Base-by-base conservation (phyloP, 2,797 vertebrate genomes). In the Halcyon badia region DNA sequence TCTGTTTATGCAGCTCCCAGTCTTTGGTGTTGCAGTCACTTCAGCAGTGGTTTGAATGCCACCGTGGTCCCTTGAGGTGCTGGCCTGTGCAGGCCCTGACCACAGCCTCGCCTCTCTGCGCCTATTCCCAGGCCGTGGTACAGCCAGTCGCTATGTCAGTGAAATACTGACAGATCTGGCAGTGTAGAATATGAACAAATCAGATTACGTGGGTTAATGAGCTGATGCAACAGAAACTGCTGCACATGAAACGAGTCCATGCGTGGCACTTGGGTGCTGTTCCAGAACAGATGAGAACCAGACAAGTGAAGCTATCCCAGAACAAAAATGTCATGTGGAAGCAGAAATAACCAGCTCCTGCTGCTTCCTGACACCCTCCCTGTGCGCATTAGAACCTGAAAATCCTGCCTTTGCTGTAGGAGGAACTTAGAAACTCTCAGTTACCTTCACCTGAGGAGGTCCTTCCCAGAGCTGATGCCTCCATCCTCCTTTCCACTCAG, bases 251-350 rank as follows among this genome's bases (percentile, higher is more conserved):
- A 37, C 16, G 10, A 37, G 22, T 12, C 26, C 37, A 3, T 14
- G 79, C 7, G 10, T 58, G 75, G 65, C 5, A 1, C 44, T 54
- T 19, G 41, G 28, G 52, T 37, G 68, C 83, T 62, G 42, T 71
- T 46, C 80, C 58, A 33, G 48, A 61, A 14, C 68, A 61, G 72
- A 66, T 58, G 81, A 93, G 76, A 94, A 75, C 66, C 76, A 92
- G 87, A 56, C 70, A 62, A 48, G 20, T 52, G 46, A 52, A 66
- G 48, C 54, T 75, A 72, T 62, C 51, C 52, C 71, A 62, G 42
- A 28, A 11, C 52, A 56, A 37, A 81, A 81, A 69, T 35, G 51
- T 22, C 37, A 4, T 11, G 21, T 85, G 48, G 60, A 51, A 73
- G 20, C 52, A 90, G 48, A 57, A 88, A 39, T 42, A 85, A 85